phyloP scores from a whole-genome alignment of 2,888 invertebrate species.

The Melieria picta region DNA sequence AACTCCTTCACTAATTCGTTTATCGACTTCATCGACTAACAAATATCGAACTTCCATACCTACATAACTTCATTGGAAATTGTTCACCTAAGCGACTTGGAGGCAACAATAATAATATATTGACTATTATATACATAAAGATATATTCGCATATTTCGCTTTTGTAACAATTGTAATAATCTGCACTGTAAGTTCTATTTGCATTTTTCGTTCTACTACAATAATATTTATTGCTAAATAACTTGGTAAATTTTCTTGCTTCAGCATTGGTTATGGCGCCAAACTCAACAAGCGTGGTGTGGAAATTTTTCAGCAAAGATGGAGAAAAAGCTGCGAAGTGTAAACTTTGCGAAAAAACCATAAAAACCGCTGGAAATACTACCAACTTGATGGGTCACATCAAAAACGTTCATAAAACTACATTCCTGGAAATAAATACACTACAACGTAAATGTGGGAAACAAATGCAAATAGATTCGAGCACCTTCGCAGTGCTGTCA shows the following conservation, averaged over 20 bases:
- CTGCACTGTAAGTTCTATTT: too few species aligned
- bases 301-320: slow-evolving; percentile 15
- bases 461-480: background rate
- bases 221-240: too few species aligned
- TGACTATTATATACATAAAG: too few species aligned
- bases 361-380: slow-evolving; percentile 15
- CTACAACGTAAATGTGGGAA: background rate
- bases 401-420: slow-evolving; percentile 4
- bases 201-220: too few species aligned
- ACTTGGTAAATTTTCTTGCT: background rate
- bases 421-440: slow-evolving; percentile 5
- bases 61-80: too few species aligned
- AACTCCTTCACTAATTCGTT: too few species aligned
- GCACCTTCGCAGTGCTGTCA: slow-evolving; percentile 22
- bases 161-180: too few species aligned
- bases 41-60: too few species aligned
- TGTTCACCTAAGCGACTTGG: too few species aligned
- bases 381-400: slow-evolving; percentile 6
- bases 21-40: too few species aligned
- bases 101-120: too few species aligned
- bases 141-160: too few species aligned
- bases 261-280: slow-evolving; percentile 6
- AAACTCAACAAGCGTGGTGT: slow-evolving; percentile 11
- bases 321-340: slow-evolving; percentile 8
- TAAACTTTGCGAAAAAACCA: slow-evolving; percentile 22